These are phyloP conservation scores for Sphenopsis melanotis DNA, from an alignment of 2,797 vertebrate genomes.

Conservation along the genomic window DNA sequence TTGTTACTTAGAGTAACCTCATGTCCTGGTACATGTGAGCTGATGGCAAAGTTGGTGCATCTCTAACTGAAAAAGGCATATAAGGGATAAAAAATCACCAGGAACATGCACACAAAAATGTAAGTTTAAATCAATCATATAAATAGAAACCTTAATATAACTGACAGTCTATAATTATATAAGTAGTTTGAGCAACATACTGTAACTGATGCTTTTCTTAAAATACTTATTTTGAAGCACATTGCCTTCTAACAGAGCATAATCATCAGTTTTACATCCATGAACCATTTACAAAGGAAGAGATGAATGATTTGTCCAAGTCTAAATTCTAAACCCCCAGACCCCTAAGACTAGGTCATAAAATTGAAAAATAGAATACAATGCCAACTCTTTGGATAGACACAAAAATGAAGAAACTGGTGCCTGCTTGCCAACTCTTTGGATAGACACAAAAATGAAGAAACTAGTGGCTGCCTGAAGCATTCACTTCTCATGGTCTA, in stretches of 20 bases:
- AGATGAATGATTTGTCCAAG: background rate
- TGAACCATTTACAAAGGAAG: background rate
- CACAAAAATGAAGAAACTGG: background rate
- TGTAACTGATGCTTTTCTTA: conserved; percentile 6
- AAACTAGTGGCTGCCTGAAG: background rate
- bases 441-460: background rate
- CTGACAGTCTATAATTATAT: background rate
- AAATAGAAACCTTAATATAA: background rate
- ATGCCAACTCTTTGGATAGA: background rate
- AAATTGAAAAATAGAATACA: background rate
- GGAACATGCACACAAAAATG: background rate
- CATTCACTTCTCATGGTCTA: background rate
- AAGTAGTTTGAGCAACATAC: conserved; percentile 6
- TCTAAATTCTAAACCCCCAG: background rate
- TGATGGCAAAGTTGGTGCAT: background rate
- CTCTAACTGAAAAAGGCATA: background rate
- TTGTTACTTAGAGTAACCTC: background rate
- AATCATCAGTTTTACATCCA: background rate
- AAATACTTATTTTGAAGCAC: background rate
- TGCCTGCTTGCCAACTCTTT: background rate
- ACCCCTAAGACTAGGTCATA: background rate
- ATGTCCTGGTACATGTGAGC: background rate
- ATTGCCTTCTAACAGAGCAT: background rate
- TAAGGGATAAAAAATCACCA: background rate
- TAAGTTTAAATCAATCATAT: background rate